phyloP scores from a whole-genome alignment of 2,888 invertebrate species.

The Ophion ventricosus region DNA sequence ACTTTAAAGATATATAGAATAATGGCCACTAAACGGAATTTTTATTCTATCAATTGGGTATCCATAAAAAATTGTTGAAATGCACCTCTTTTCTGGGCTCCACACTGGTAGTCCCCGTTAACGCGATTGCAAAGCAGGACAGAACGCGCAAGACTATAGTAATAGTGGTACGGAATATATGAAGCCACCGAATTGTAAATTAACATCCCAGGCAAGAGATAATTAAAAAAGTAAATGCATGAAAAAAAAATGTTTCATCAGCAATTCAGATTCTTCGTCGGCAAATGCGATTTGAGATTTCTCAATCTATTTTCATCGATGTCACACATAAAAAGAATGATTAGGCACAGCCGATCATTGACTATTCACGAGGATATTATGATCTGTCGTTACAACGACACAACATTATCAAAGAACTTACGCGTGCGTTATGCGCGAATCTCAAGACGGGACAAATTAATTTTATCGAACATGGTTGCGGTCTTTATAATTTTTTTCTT shows the following conservation, averaged over 20 bases:
- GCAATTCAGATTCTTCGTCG: conserved; percentile 28
- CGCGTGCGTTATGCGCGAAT: background rate
- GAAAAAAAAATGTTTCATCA: conserved; percentile 40
- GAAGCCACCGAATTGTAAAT: conserved; percentile 12
- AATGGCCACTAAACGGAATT: background rate
- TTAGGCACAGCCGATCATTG: conserved; percentile 23
- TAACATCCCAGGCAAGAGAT: conserved; percentile 25
- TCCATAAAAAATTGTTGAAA: background rate
- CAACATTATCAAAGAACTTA: background rate
- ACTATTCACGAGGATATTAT: conserved; percentile 32
- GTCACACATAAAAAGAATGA: conserved; percentile 17
- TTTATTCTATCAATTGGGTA: background rate
- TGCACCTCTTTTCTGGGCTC: too few relatives aligned
- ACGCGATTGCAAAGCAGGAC: too few relatives aligned
- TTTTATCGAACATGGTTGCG: background rate
- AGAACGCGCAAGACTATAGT: too few relatives aligned
- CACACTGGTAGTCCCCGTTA: too few relatives aligned
- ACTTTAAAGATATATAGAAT: background rate
- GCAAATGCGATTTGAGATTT: conserved; percentile 1
- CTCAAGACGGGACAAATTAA: background rate
- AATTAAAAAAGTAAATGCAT: conserved; percentile 12
- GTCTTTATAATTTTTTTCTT: background rate
- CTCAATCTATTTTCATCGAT: conserved; percentile 22
- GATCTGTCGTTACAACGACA: conserved; percentile 7
- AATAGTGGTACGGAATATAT: background rate